Conservation (phyloP, 2,888 invertebrate species). For the Laothoe populi region DNA sequence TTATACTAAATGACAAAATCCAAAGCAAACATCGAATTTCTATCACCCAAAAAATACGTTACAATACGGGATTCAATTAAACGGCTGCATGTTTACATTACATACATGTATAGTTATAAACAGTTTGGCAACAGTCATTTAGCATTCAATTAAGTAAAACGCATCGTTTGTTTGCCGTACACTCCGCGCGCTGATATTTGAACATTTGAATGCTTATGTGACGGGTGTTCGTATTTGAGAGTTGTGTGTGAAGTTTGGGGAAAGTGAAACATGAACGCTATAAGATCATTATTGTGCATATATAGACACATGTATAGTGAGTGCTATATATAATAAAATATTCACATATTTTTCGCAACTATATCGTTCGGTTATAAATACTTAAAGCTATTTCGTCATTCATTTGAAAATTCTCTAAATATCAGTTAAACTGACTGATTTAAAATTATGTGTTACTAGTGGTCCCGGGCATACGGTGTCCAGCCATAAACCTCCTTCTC, state of each 20-base stretch:
- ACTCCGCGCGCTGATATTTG: conserved; percentile 61
- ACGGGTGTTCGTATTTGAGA: conserved; percentile 16
- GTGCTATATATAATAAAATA: too few relatives aligned
- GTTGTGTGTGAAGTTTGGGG: neutral
- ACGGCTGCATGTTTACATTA: conserved; percentile 53
- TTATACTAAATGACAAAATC: neutral
- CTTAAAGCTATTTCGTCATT: too few relatives aligned
- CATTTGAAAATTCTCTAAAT: too few relatives aligned
- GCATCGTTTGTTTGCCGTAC: conserved; percentile 66
- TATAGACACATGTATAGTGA: too few relatives aligned
- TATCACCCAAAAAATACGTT: conserved; percentile 5
- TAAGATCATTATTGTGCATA: too few relatives aligned
- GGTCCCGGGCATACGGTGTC: too few relatives aligned
- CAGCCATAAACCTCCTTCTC: too few relatives aligned
- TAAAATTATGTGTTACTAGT: too few relatives aligned
- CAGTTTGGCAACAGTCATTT: conserved; percentile 54
- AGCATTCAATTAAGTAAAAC: conserved; percentile 76
- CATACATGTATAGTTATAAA: conserved; percentile 32
- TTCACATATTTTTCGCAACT: too few relatives aligned
- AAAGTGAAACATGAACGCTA: too few relatives aligned
- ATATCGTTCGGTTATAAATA: too few relatives aligned
- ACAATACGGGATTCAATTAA: conserved; percentile 60
- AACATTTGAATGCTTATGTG: conserved; percentile 38
- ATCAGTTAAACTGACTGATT: too few relatives aligned
- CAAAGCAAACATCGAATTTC: neutral